Evolutionary conservation across 35 echinoderm and acorn worm genomes (phyloP), one percentile per base, ranked within the genome.

Genomic region (Eucidaris tribuloides): DNA sequence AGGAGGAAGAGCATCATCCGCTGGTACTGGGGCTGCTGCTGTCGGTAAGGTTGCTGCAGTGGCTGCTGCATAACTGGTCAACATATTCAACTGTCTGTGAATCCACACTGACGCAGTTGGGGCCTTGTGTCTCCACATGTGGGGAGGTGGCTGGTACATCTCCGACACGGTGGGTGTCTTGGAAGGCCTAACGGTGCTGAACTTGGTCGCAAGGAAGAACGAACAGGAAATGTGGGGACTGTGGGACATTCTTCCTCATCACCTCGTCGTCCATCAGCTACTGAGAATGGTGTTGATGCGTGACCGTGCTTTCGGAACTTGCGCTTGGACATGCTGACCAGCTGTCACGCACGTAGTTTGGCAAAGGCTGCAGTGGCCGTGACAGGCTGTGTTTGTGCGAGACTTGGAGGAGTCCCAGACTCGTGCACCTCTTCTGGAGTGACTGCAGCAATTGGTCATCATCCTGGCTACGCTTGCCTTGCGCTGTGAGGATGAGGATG

Each of bases 311-410:
- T 82, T 28, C 80, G 58, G 39, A 82, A 82, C 80, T 17, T 65
- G 38, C 39, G 38, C 58, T 82, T 82, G 77, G 77, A 57, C 81
- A 84, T 84, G 39, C 81, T 70, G 32, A 83, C 35, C 58, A 83
- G 39, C 43, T 83, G 81, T 83, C 81, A 63, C 39, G 81, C 81
- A 83, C 81, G 43, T 7, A 83, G 62, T 83, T 81, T 83, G 37
- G 81, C 81, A 34, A 83, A 65, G 56, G 81, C 59, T 45, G 33
- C 56, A 36, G 55, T 46, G 37, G 28, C 81, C 65, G 81, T 65
- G 34, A 65, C 46, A 31, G 81, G 46, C 79, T 81, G 46, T 28
- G 46, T 46, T 3, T 56, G 46, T n/a, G 74, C 23, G 41, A 81
- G 79, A 61, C 79, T 81, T 81, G 79, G 62, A n/a, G 55, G 62